Base-by-base conservation (phyloP, 2,888 invertebrate species). In the Cataglyphis altisquamis region DNA sequence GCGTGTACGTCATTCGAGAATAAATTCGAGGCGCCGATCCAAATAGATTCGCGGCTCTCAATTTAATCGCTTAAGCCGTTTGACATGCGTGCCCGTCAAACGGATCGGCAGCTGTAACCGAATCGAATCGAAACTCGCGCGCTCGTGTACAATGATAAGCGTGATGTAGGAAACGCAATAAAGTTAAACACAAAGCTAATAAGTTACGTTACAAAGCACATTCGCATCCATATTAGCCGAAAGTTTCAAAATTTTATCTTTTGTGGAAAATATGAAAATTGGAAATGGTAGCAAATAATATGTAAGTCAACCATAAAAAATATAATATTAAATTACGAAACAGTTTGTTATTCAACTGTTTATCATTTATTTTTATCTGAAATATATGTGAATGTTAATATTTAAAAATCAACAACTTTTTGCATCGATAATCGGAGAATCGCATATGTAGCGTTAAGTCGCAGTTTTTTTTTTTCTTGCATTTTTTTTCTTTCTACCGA, bases 11-110 rank as follows among this genome's bases (percentile, higher is more conserved):
- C 39, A 52, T 52, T 29, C 41, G 8, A 67, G 67, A 72, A 80
- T 75, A 68, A 41, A 82, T 62, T 60, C 80, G 78, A 70, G n/a
- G 67, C 57, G 39, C 68, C 48, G 68, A 77, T 77, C 32, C 80
- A 55, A 66, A 41, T 83, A 82, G 82, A 86, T 86, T 88, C 70
- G 88, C 81, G 82, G 84, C 81, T 90, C 84, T 83, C 88, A 87
- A 57, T 87, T 86, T 85, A 86, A 89, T 89, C 87, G 74, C 81
- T 82, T 81, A 84, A 84, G 82, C 87, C 83, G 84, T 84, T 86
- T 80, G 74, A 75, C 67, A 80, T 86, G 83, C 90, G 88, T 87
- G 88, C 86, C 67, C 62, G 60, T 64, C 64, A 66, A 83, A 72
- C 67, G 78, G 74, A 83, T 90, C 83, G 86, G 62, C 89, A 84